A percentile compares a stretch with the other conserved stretches of the same genome.
These are phyloP conservation scores for Paracentrotus lividus DNA, from an alignment of 53 echinoderm and acorn worm genomes.

Conservation along the genomic window DNA sequence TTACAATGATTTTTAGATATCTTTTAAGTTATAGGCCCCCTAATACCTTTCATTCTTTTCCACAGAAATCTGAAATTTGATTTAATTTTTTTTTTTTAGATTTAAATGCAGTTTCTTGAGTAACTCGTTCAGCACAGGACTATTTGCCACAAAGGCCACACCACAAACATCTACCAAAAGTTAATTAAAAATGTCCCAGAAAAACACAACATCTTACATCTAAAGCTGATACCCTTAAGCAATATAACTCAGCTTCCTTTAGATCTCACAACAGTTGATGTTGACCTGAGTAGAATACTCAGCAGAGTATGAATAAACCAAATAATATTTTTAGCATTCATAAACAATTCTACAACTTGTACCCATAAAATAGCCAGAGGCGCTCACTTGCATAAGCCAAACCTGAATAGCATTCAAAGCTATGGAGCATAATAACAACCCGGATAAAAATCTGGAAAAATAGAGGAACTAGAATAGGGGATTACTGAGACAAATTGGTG, in stretches of 20 bases:
- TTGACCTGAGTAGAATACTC: not conserved
- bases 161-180: no score
- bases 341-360: constrained; percentile 14
- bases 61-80: no score
- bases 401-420: not conserved
- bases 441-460: constrained; percentile 1
- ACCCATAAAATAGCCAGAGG: not conserved
- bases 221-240: not conserved
- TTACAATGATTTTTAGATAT: no score
- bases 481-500: constrained; percentile 50
- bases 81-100: no score
- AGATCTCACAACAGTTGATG: not conserved
- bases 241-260: not conserved
- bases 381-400: not conserved
- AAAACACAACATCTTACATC: no score
- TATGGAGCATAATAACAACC: not conserved
- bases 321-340: not conserved
- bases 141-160: no score
- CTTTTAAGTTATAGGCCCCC: no score
- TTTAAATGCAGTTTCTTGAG: no score
- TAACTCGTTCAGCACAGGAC: no score
- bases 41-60: no score
- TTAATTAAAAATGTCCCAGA: no score
- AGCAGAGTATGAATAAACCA: not conserved
- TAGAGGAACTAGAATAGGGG: not conserved